Evolutionary conservation across 2,888 invertebrate species (phyloP).

Genomic region (Venustoraphidia nigricollis): DNA sequence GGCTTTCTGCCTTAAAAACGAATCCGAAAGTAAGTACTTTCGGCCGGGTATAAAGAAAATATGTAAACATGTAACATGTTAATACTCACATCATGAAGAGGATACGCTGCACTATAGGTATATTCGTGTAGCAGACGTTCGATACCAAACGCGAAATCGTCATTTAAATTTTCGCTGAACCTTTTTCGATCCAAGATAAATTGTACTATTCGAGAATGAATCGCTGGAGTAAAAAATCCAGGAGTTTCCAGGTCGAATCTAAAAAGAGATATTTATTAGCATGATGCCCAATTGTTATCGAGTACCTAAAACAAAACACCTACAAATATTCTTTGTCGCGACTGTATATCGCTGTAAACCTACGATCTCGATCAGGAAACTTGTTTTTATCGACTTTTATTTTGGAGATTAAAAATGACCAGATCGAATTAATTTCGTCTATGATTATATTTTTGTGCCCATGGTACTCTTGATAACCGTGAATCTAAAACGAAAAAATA

Average conservation of each 20-base stretch:
- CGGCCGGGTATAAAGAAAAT: too few species aligned
- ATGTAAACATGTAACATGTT: background rate
- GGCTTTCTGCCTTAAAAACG: too few species aligned
- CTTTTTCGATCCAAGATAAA: constrained; percentile 81
- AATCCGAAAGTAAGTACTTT: too few species aligned
- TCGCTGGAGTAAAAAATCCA: constrained; percentile 74
- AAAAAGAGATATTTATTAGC: constrained; percentile 14
- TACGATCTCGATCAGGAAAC: constrained; percentile 63
- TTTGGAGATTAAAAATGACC: constrained; percentile 37
- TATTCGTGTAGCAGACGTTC: constrained; percentile 55
- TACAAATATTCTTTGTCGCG: constrained; percentile 85
- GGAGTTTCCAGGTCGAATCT: constrained; percentile 72
- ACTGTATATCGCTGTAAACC: constrained; percentile 78
- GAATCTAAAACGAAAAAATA: constrained; percentile 31
- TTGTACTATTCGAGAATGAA: constrained; percentile 78
- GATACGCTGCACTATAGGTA: constrained; percentile 70
- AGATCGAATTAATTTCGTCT: constrained; percentile 36
- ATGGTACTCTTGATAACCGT: constrained; percentile 44
- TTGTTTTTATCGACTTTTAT: constrained; percentile 51
- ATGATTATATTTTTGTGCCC: constrained; percentile 42
- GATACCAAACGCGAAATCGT: constrained; percentile 72
- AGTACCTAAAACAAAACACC: constrained; percentile 26
- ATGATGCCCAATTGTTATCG: constrained; percentile 5
- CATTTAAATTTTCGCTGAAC: constrained; percentile 45
- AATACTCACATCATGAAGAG: constrained; percentile 66